Percentiles rank a stretch among this genome's conserved stretches.
Conservation (phyloP, 2,888 invertebrate genomes). For the Portevinia maculata region DNA sequence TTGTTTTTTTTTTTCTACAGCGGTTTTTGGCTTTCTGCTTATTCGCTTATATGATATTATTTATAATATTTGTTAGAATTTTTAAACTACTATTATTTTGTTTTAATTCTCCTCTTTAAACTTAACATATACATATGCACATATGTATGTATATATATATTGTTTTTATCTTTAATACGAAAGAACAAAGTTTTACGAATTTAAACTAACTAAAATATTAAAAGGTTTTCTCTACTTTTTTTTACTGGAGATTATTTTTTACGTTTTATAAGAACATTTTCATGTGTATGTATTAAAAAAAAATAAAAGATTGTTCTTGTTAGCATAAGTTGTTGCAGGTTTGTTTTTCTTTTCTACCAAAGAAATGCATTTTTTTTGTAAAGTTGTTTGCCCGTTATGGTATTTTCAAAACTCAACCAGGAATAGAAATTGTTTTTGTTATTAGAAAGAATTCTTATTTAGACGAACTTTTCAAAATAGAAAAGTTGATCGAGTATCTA, state of each 20-base stretch:
- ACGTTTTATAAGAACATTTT: conserved; percentile 36
- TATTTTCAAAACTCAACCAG: conserved; percentile 43
- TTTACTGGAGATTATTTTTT: conserved; percentile 42
- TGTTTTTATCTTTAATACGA: conserved; percentile 32
- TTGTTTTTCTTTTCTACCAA: conserved; percentile 35
- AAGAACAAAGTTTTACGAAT: conserved; percentile 53
- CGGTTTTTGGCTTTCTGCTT: conserved; percentile 63
- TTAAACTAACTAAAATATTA: conserved; percentile 59
- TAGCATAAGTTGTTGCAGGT: conserved; percentile 28
- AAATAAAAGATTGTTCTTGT: conserved; percentile 56
- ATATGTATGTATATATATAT: conserved; percentile 49
- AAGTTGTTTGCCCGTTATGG: conserved; percentile 44
- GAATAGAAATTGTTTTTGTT: conserved; percentile 38
- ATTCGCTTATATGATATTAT: conserved; percentile 62
- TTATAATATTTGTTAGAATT: conserved; percentile 70
- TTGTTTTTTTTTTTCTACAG: conserved; percentile 42
- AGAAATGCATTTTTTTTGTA: conserved; percentile 23
- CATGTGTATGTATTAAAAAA: conserved; percentile 56
- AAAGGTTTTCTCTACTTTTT: conserved; percentile 24
- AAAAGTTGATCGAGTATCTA: conserved; percentile 23
- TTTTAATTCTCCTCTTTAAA: conserved; percentile 45
- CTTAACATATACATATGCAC: conserved; percentile 69
- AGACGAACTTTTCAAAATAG: conserved; percentile 46
- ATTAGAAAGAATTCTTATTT: neutral
- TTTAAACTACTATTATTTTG: conserved; percentile 66